Conservation (phyloP, 2,888 invertebrate species). For the Caradrina kadenii region DNA sequence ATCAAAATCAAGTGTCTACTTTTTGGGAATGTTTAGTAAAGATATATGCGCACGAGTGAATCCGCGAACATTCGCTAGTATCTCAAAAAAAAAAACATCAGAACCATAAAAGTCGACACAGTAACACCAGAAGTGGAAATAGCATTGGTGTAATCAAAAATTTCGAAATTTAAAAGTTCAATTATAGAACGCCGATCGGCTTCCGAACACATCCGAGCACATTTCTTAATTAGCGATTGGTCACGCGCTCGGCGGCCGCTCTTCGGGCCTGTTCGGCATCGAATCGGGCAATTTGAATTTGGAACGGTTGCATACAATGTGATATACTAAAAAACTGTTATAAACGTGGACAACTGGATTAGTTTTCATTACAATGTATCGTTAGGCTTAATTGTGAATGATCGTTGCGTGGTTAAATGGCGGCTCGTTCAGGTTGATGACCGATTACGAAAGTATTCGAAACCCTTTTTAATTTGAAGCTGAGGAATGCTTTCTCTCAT, state of each 20-base stretch:
- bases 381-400: conserved; percentile 65
- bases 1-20: not conserved
- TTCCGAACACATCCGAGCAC: conserved; percentile 84
- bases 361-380: conserved; percentile 74
- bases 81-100: conserved; percentile 62
- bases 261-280: conserved; percentile 79
- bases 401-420: conserved; percentile 56
- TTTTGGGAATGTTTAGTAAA: not conserved
- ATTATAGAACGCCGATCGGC: conserved; percentile 87
- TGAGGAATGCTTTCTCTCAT: conserved; percentile 1
- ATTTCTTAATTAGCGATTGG: conserved; percentile 90
- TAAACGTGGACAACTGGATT: conserved; percentile 72
- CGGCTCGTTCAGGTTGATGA: conserved; percentile 38
- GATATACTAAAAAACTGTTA: conserved; percentile 65
- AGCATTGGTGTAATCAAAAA: conserved; percentile 84
- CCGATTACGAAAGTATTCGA: conserved; percentile 44
- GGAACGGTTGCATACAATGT: conserved; percentile 82
- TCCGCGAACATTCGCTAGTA: conserved; percentile 51
- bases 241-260: conserved; percentile 86
- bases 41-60: conserved; percentile 10
- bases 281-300: conserved; percentile 88
- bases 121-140: conserved; percentile 85
- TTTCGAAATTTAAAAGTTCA: conserved; percentile 87
- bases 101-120: conserved; percentile 74
- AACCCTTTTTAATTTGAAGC: conserved; percentile 39